Evolutionary conservation across 2,888 invertebrate genomes (phyloP).

Genomic region (Volucella bombylans): DNA sequence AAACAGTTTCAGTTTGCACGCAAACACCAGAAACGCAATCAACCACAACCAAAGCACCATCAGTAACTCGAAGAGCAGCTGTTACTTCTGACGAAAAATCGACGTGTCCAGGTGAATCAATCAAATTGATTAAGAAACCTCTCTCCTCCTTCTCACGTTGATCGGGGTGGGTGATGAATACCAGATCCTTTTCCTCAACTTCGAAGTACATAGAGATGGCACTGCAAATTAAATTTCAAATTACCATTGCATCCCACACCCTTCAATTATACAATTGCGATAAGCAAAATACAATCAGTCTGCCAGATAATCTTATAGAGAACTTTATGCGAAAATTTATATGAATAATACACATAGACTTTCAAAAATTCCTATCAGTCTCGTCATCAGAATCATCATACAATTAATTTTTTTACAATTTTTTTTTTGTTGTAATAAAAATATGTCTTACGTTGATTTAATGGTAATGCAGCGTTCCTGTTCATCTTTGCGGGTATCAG

Average conservation of each 20-base stretch:
- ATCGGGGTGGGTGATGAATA: slow-evolving; percentile 94
- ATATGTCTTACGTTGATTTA: slow-evolving; percentile 96
- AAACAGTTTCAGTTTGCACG: slow-evolving; percentile 99
- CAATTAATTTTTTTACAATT: slow-evolving; percentile 1
- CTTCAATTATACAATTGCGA: background rate
- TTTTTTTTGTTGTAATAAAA: slow-evolving; percentile 14
- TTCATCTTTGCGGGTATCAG: slow-evolving; percentile 99
- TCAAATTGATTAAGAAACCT: slow-evolving; percentile 99
- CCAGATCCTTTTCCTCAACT: slow-evolving; percentile 95
- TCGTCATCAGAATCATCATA: slow-evolving; percentile 76
- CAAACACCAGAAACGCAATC: slow-evolving; percentile 99
- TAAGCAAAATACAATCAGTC: slow-evolving; percentile 52
- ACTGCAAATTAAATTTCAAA: slow-evolving; percentile 83
- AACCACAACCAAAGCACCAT: slow-evolving; percentile 99
- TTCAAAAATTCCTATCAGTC: slow-evolving; percentile 70
- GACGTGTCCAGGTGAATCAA: slow-evolving; percentile 99
- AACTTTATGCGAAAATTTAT: slow-evolving; percentile 45
- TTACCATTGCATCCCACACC: background rate
- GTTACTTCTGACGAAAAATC: slow-evolving; percentile 99
- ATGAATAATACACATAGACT: slow-evolving; percentile 71
- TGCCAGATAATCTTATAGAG: slow-evolving; percentile 59
- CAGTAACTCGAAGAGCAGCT: slow-evolving; percentile 99
- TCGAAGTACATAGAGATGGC: slow-evolving; percentile 99
- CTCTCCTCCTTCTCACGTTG: slow-evolving; percentile 94
- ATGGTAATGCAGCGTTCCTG: slow-evolving; percentile 99